Conservation (phyloP, 2,888 invertebrate species). For the Pherbina coryleti region DNA sequence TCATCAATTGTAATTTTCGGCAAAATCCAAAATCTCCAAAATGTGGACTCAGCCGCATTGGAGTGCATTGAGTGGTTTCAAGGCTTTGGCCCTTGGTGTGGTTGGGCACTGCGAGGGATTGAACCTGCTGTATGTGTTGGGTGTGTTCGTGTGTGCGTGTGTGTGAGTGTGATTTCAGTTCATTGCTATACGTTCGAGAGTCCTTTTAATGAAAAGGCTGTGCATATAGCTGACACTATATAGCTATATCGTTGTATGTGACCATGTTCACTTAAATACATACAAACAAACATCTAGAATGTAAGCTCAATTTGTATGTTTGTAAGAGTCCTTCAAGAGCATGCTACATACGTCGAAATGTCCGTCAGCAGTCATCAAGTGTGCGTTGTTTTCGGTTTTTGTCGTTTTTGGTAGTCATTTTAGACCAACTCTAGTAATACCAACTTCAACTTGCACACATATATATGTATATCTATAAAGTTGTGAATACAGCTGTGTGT, state of each 20-base stretch:
- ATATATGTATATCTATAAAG: not conserved
- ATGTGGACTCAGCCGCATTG: slow-evolving; percentile 17
- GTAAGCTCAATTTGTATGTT: too few species aligned
- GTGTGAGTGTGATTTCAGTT: not conserved
- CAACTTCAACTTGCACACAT: not conserved
- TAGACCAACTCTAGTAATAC: not conserved
- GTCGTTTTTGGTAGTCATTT: not conserved
- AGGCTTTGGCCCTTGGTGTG: not conserved
- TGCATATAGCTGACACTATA: too few species aligned
- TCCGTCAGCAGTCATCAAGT: not conserved
- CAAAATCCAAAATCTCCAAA: slow-evolving; percentile 13
- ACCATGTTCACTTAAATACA: not conserved
- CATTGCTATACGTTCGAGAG: not conserved
- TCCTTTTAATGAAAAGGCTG: slow-evolving; percentile 13
- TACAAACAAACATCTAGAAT: not conserved
- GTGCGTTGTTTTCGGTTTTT: not conserved
- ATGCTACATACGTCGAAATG: not conserved
- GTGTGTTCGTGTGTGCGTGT: not conserved
- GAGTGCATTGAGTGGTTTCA: not conserved
- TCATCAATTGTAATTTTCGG: slow-evolving; percentile 11
- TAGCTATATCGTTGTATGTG: too few species aligned
- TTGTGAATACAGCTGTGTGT: not conserved
- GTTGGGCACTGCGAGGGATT: not conserved
- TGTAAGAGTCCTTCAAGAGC: too few species aligned
- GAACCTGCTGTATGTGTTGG: not conserved